Percentiles rank a stretch among this genome's conserved stretches.
phyloP scores from a whole-genome alignment of 2,113 vertebrate genomes.

The Propithecus coquereli region DNA sequence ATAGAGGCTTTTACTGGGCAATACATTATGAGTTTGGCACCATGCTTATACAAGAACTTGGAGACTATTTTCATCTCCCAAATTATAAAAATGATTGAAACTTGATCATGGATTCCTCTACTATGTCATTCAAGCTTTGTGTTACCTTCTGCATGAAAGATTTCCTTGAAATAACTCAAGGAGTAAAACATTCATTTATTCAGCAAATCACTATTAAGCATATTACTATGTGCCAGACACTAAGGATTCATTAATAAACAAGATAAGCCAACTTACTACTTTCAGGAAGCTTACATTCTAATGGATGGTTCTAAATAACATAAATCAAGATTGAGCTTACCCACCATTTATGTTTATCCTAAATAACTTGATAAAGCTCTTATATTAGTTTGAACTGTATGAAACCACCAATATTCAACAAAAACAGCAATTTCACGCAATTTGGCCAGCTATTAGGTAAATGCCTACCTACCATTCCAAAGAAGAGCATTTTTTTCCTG shows the following conservation, averaged over 20 bases:
- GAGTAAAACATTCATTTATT: neutral
- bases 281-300: slow-evolving; percentile 13
- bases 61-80: neutral
- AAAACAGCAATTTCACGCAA: neutral
- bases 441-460: neutral
- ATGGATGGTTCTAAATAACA: neutral
- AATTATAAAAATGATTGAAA: slow-evolving; percentile 17
- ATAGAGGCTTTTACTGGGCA: neutral
- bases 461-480: neutral
- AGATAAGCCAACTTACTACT: neutral
- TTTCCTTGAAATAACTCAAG: slow-evolving; percentile 26
- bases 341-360: neutral
- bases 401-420: neutral
- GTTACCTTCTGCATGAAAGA: slow-evolving; percentile 29
- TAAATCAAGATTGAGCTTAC: neutral
- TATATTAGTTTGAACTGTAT: neutral
- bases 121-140: neutral
- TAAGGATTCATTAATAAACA: neutral
- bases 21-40: neutral
- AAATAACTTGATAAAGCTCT: neutral
- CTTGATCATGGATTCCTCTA: neutral
- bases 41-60: neutral
- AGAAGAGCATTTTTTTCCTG: neutral
- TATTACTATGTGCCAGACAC: neutral
- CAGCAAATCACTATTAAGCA: neutral